These are phyloP conservation scores for Trimorus sp. DNA, from an alignment of 2,888 invertebrate genomes.

Conservation along the genomic window DNA sequence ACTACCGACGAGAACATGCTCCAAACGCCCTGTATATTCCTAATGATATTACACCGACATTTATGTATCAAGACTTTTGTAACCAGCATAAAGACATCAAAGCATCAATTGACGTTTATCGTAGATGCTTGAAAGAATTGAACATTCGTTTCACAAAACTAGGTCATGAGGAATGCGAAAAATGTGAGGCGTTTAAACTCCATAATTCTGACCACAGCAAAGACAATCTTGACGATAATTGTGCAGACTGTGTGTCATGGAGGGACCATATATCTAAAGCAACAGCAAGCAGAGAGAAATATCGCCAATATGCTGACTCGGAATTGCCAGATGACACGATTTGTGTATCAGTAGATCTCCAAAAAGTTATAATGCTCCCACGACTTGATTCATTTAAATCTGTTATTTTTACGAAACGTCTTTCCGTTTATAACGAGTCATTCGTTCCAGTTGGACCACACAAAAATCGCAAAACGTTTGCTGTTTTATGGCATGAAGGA, in stretches of 20 bases:
- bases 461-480: conserved; percentile 1
- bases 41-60: conserved; percentile 18
- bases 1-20: conserved; percentile 40
- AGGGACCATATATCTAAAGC: conserved; percentile 6
- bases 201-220: conserved; percentile 29
- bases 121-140: conserved; percentile 37
- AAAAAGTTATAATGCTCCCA: conserved; percentile 42
- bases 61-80: conserved; percentile 32
- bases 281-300: conserved; percentile 8
- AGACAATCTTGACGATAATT: conserved; percentile 19
- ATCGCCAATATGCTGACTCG: conserved; percentile 23
- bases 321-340: conserved; percentile 9
- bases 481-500: conserved; percentile 33
- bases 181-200: conserved; percentile 31
- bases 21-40: conserved; percentile 38
- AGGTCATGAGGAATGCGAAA: conserved; percentile 42
- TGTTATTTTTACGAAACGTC: conserved; percentile 22
- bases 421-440: conserved; percentile 29
- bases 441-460: conserved; percentile 35
- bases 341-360: conserved; percentile 39
- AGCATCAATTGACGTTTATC: conserved; percentile 24
- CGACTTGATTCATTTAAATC: conserved; percentile 30
- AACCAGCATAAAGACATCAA: conserved; percentile 11
- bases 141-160: conserved; percentile 27
- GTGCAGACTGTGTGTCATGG: conserved; percentile 13